These are phyloP conservation scores for Macrophya annulata DNA, from an alignment of 2,888 invertebrate species.

Conservation along the genomic window DNA sequence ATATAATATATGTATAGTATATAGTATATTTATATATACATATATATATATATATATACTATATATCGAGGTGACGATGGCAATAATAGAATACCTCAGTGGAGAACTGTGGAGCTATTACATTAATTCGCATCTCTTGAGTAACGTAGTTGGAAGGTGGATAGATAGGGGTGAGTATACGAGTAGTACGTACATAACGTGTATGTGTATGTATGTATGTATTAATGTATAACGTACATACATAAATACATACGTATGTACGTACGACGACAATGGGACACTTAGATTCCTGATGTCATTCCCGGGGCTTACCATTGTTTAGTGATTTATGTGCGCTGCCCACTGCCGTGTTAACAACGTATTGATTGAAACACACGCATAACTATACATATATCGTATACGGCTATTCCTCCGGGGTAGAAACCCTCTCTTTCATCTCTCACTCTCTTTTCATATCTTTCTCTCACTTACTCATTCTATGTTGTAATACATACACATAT, in stretches of 20 bases:
- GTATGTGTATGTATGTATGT: too few species aligned
- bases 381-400: constrained; percentile 1
- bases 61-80: not conserved
- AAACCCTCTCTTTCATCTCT: not conserved
- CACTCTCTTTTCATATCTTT: not conserved
- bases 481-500: not conserved
- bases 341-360: constrained; percentile 53
- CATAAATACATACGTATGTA: not conserved
- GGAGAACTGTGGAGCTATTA: constrained; percentile 26
- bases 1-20: too few species aligned
- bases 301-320: constrained; percentile 73
- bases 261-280: constrained; percentile 62
- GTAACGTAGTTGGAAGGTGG: not conserved
- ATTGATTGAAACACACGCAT: constrained; percentile 54
- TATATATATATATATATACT: not conserved
- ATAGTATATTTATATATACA: too few species aligned
- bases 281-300: constrained; percentile 72
- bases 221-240: too few species aligned
- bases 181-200: not conserved
- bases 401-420: not conserved
- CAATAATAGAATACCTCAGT: constrained; percentile 2
- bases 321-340: constrained; percentile 72
- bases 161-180: too few species aligned
- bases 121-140: constrained; percentile 51
- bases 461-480: not conserved